phyloP scores from a whole-genome alignment of 2,113 vertebrate genomes.

The Pimephales promelas region DNA sequence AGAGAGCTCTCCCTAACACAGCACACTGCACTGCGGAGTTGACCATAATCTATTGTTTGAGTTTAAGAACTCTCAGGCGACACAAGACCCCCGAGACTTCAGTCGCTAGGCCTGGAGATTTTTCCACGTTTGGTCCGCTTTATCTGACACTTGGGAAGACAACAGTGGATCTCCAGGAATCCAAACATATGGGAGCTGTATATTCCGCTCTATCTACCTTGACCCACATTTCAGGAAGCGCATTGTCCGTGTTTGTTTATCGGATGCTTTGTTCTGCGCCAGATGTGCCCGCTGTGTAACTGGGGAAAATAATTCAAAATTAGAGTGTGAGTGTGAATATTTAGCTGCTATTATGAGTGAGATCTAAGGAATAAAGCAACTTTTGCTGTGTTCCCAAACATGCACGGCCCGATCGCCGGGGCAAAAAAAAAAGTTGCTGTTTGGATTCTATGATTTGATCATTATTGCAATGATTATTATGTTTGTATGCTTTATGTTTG shows the following conservation, averaged over 20 bases:
- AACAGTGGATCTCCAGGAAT: conserved; percentile 56
- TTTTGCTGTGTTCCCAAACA: neutral
- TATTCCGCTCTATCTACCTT: conserved; percentile 48
- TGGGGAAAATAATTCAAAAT: conserved; percentile 34
- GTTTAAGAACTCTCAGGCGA: conserved; percentile 65
- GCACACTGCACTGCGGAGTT: conserved; percentile 70
- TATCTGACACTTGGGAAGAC: conserved; percentile 57
- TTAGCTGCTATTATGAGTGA: conserved; percentile 1
- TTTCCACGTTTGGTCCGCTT: conserved; percentile 49
- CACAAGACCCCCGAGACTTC: conserved; percentile 52
- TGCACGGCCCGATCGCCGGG: no score
- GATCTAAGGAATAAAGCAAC: neutral
- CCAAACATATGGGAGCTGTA: conserved; percentile 43
- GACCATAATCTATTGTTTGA: conserved; percentile 82
- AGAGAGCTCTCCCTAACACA: conserved; percentile 71
- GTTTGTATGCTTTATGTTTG: no score
- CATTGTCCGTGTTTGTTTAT: conserved; percentile 43
- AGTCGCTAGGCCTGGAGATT: conserved; percentile 65
- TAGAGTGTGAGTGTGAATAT: conserved; percentile 19
- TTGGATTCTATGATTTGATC: no score
- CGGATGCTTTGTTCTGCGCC: conserved; percentile 48
- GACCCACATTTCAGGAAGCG: conserved; percentile 47
- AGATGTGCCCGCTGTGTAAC: conserved; percentile 50
- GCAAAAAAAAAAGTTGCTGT: no score
- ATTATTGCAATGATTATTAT: no score